Base-by-base conservation (phyloP, 1,140 invertebrate genomes). In the Brachionus koreanus region DNA sequence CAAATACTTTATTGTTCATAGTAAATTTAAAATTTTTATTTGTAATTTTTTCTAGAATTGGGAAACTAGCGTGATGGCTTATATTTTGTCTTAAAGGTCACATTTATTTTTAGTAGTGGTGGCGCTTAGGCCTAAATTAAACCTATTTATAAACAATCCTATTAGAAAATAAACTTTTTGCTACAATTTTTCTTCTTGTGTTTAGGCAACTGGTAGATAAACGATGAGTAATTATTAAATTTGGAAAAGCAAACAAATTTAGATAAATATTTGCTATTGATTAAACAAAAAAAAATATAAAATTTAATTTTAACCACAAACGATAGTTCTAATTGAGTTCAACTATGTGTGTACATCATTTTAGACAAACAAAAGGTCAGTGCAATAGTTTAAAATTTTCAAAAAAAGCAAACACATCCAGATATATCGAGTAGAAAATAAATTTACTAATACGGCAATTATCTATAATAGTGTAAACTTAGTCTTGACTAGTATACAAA, bases 351-450 rank as follows among this genome's bases (percentile, higher is more conserved):
- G 13, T n/a, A n/a, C 43, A 49, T n/a, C 13, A 49, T 23, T 33
- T 63, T 65, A 65, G 63, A 65, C 63, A 65, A 65, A 65, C 29
- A 65, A 65, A 65, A 65, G 63, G 63, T 37, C 63, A 65, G 33
- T 23, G 29, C 63, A 23, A 25, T 33, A 33, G 29, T 57, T 23
- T 57, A 57, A 57, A 57, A 19, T 57, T 57, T 9, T 10, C 39
- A 42, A 25, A 57, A 57, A 57, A 57, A 57, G 49, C 49, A 57
- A 57, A 57, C 49, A 57, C 9, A 25, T 57, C 16, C 16, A 57
- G 49, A 57, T 10, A 29, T 29, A 3, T 29, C 19, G 49, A 57
- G 19, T 5, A 9, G 12, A 49, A 49, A 23, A 57, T 4, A 57
- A 19, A 57, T 57, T 57, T 9, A 19, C 19, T 57, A 57, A 9